Conservation (phyloP, 2,888 invertebrate species). For the Aethes cnicana region DNA sequence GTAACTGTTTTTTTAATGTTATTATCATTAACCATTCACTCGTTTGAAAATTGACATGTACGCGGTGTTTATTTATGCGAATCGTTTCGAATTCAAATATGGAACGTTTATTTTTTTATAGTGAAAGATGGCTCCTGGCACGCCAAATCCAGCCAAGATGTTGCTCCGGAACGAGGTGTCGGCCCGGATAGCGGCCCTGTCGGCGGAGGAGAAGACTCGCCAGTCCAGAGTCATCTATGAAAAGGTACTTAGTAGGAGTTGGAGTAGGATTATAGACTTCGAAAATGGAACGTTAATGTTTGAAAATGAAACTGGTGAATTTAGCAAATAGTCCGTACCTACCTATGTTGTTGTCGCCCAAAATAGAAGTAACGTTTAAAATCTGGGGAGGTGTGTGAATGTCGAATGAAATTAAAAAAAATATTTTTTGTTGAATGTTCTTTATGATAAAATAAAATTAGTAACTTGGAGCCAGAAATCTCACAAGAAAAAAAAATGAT, state of each 20-base stretch:
- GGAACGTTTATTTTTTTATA: neutral
- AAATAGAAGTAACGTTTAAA: too few species aligned
- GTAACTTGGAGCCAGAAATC: too few species aligned
- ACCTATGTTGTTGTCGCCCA: too few species aligned
- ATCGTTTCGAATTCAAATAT: neutral
- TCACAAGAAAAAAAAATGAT: too few species aligned
- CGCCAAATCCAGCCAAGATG: constrained; percentile 65
- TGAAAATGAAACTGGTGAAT: too few species aligned
- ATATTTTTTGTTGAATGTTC: too few species aligned
- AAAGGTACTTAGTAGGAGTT: constrained; percentile 48
- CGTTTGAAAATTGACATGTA: constrained; percentile 7
- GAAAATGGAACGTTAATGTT: too few species aligned
- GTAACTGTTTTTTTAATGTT: too few species aligned
- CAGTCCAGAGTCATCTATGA: constrained; percentile 67
- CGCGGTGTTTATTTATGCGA: neutral
- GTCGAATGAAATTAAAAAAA: too few species aligned
- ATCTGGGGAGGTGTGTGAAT: too few species aligned
- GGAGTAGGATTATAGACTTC: neutral
- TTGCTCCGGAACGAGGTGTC: constrained; percentile 61
- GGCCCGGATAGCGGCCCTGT: constrained; percentile 54
- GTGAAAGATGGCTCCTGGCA: constrained; percentile 55
- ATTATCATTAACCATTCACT: neutral
- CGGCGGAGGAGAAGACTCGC: constrained; percentile 62
- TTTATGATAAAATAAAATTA: too few species aligned
- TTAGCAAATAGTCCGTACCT: too few species aligned